Evolutionary conservation across 2,888 invertebrate species (phyloP).

Genomic region (Chrysomela aeneicollis): DNA sequence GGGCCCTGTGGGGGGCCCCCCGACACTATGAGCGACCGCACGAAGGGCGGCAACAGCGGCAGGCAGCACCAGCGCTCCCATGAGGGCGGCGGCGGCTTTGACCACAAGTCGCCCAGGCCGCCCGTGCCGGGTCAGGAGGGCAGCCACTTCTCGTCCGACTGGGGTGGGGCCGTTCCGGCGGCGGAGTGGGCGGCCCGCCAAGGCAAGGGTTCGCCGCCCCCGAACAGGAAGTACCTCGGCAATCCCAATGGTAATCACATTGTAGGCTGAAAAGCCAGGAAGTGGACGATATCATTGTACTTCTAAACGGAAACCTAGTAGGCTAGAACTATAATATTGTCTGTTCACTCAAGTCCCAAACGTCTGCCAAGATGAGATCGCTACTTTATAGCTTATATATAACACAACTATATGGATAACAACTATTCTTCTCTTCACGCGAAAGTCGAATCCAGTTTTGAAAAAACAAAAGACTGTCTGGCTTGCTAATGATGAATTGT

Average conservation of each 20-base stretch:
- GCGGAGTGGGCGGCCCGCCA: constrained; percentile 50
- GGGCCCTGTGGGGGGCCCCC: constrained; percentile 44
- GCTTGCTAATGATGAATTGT: no score
- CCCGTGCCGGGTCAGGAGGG: constrained; percentile 83
- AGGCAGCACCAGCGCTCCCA: constrained; percentile 48
- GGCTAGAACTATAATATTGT: no score
- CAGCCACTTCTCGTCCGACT: constrained; percentile 54
- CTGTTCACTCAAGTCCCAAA: no score
- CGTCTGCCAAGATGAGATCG: no score
- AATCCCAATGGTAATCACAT: constrained; percentile 49
- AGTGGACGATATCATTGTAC: no score
- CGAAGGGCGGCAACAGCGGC: constrained; percentile 11
- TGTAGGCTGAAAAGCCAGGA: no score
- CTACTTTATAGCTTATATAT: no score
- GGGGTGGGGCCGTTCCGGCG: constrained; percentile 46
- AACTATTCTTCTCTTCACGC: no score
- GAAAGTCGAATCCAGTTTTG: no score
- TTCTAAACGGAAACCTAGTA: no score
- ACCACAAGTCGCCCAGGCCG: constrained; percentile 80
- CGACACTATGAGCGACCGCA: constrained; percentile 53
- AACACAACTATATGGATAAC: no score
- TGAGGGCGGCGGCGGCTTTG: constrained; percentile 52
- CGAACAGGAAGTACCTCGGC: constrained; percentile 45
- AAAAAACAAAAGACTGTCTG: no score
- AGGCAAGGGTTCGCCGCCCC: constrained; percentile 52